Evolutionary conservation across 2,888 invertebrate species (phyloP).

Genomic region (Bedellia somnulentella): DNA sequence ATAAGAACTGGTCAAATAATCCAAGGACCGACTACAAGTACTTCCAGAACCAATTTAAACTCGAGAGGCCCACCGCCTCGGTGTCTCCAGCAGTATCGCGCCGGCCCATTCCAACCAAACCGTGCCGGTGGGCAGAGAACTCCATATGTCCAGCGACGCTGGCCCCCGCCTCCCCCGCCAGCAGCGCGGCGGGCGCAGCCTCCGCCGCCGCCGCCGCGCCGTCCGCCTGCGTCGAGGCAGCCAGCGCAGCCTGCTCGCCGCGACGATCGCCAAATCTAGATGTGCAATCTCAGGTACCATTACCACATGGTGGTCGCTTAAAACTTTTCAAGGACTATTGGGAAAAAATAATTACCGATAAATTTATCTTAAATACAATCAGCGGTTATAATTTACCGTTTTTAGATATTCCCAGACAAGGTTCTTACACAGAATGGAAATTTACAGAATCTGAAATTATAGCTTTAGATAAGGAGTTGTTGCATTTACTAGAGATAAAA

Average conservation of each 20-base stretch:
- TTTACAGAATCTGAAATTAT: background rate
- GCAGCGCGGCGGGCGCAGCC: background rate
- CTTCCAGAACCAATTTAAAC: conserved; percentile 1
- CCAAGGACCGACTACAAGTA: no score
- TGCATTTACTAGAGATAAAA: background rate
- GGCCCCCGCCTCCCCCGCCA: background rate
- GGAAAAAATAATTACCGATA: background rate
- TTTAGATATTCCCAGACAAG: background rate
- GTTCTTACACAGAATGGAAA: background rate
- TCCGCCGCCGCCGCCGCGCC: background rate
- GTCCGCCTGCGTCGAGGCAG: background rate
- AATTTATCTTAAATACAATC: no score
- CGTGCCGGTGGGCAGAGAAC: background rate
- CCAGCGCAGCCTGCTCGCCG: background rate
- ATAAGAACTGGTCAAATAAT: background rate
- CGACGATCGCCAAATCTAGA: background rate
- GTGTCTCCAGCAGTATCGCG: background rate
- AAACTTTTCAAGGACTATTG: background rate
- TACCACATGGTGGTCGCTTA: conserved; percentile 1
- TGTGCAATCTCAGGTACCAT: background rate
- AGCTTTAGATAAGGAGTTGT: background rate
- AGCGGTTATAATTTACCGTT: background rate
- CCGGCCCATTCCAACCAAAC: background rate
- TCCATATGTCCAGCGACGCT: background rate
- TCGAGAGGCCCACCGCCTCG: background rate